Conservation (phyloP, 2,888 invertebrate species). For the Lypha dubia region DNA sequence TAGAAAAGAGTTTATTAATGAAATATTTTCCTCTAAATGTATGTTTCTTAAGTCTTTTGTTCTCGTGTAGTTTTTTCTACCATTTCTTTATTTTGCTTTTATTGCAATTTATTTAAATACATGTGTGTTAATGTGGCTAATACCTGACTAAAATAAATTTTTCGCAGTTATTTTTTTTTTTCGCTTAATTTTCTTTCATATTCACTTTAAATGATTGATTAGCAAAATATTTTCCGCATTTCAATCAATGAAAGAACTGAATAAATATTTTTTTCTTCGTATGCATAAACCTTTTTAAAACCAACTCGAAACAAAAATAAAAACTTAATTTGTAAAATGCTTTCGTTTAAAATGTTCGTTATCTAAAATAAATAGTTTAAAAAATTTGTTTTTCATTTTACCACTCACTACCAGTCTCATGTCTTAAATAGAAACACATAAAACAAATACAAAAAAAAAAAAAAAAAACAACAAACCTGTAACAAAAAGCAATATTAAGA, state of each 20-base stretch:
- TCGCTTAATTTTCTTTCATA: background rate
- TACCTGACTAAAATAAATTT: background rate
- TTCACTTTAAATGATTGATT: constrained; percentile 4
- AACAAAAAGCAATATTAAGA: constrained; percentile 21
- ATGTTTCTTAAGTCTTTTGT: constrained; percentile 29
- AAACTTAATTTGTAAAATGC: constrained; percentile 38
- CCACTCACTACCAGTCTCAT: constrained; percentile 50
- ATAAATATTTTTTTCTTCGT: constrained; percentile 23
- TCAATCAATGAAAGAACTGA: constrained; percentile 21
- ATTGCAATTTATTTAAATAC: background rate
- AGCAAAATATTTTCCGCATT: constrained; percentile 59
- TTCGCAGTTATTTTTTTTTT: background rate
- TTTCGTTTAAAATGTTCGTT: constrained; percentile 48
- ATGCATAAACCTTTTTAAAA: constrained; percentile 26
- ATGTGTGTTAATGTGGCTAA: background rate
- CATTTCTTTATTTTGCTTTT: background rate
- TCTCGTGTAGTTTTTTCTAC: background rate
- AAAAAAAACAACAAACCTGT: constrained; percentile 30
- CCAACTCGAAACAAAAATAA: background rate
- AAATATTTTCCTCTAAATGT: background rate
- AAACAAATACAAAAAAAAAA: too few relatives aligned
- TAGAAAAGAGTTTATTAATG: background rate
- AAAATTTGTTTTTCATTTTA: background rate
- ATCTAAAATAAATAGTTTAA: constrained; percentile 35
- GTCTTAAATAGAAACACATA: constrained; percentile 32